Base-by-base conservation (phyloP, 2,888 invertebrate species). In the Venustoraphidia nigricollis region DNA sequence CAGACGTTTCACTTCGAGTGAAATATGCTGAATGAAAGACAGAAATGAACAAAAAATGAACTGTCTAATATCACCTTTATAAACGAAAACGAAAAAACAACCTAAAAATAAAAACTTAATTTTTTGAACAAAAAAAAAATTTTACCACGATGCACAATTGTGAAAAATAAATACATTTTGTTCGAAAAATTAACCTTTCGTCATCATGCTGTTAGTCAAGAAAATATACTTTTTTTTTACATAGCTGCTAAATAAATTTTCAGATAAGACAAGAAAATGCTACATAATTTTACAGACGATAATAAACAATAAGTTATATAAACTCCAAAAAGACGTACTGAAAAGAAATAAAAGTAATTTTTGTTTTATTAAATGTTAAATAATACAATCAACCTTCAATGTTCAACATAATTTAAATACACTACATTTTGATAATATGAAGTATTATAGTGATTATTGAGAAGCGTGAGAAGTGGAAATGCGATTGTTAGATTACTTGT, bases 361-460 rank as follows among this genome's bases (percentile, higher is more conserved):
- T n/a, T 27, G 14, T 41, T 41, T 41, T 11, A 41, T 41, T 38
- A 41, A 41, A 17, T 17, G 27, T 10, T 44, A 34, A 10, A 34
- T 34, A 34, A 27, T 34, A 44, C 44, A 44, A 44, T 44, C 44
- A 44, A 44, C 44, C 44, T 44, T 34, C 44, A 44, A 44, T 17
- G 17, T 39, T 39, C 17, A 11, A 39, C 8, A 10, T 39, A 27
- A 27, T 27, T 41, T 41, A 41, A 38, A 38, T 13, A 38, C 13
- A 13, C 11, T 38, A n/a, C 13, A n/a, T n/a, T 38, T 38, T n/a
- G n/a, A 27, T 14, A 41, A 14, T 27, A 41, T 6, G 41, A 17
- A 11, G 38, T 38, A 38, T 38, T 6, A 27, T 27, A 27, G 27
- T 27, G 27, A 27, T 27, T 27, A 27, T 5, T 13, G 13, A 11